phyloP scores from a whole-genome alignment of 2,797 vertebrate genomes.

The Lagorchestes hirsutus region DNA sequence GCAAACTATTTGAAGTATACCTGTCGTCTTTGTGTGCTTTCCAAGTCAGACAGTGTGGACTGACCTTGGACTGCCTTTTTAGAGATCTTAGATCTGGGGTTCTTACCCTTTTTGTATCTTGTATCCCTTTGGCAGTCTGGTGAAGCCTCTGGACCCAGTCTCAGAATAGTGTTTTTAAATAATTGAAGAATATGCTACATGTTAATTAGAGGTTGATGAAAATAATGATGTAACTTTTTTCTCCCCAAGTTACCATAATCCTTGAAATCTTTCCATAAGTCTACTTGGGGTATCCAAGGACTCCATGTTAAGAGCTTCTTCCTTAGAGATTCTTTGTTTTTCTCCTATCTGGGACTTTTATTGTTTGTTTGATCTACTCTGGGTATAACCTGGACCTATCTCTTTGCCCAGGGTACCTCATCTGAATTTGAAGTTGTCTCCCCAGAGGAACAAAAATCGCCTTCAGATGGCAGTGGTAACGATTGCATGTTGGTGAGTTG shows the following conservation, averaged over 20 bases:
- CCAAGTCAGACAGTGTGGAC: background rate
- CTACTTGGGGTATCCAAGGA: background rate
- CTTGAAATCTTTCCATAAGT: background rate
- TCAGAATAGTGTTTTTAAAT: background rate
- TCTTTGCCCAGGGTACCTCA: slow-evolving; percentile 87
- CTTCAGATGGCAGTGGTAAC: slow-evolving; percentile 73
- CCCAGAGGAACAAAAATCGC: slow-evolving; percentile 84
- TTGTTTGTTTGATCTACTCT: background rate
- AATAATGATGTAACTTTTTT: background rate
- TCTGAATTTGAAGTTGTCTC: slow-evolving; percentile 93
- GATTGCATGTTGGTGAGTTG: slow-evolving; percentile 70
- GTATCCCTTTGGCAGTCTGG: background rate
- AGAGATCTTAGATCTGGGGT: background rate
- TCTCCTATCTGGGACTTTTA: background rate
- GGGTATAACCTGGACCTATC: slow-evolving; percentile 46
- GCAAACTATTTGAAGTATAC: background rate
- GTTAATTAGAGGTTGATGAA: background rate
- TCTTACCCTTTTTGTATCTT: background rate
- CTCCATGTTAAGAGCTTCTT: background rate
- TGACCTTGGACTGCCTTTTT: background rate
- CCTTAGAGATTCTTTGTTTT: background rate
- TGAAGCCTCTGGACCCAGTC: background rate
- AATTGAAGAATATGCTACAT: background rate
- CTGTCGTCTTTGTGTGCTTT: background rate
- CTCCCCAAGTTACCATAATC: background rate